Base-by-base conservation (phyloP, 92 coral and sea anemone species). In the Galaxea fascicularis region DNA sequence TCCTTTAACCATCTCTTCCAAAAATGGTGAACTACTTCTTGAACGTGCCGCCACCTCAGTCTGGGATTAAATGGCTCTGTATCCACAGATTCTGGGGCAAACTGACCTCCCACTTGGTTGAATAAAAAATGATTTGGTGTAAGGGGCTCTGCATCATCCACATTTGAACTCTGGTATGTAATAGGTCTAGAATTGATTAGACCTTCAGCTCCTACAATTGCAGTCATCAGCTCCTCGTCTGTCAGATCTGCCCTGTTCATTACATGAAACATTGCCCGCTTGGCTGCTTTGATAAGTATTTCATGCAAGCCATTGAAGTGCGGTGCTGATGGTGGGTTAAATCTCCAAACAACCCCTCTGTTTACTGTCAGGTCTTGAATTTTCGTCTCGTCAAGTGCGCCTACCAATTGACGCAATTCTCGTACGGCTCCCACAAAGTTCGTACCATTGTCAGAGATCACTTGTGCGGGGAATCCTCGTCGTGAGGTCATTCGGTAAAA, bases 271-370 rank as follows among this genome's bases (percentile, higher is more conserved):
- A 27, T 82, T 11, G 65, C 87, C 15, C 5, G 54, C 54, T 49
- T 49, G 54, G 54, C 54, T 49, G 18, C 67, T 51, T 75, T 83
- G 89, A 58, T 88, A 88, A 22, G 92, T 88, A 21, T 49, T 49
- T 49, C 54, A 49, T 49, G 54, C 54, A 49, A 10, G 54, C 54
- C 54, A 49, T 49, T 49, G 54, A 49, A 49, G 15, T 49, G 54
- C 54, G 3, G 54, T 49, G 54, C 10, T 49, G 54, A 49, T 49
- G 54, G 54, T 10, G 54, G 54, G 0, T 49, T 49, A 49, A 49
- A 49, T 49, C 15, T 49, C 15, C 54, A 49, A 49, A 49, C 54
- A 10, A 49, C 54, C 10, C 15, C 54, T 49, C 54, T 49, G 5
- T 49, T 49, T 16, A 49, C 54, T 49, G 54, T 49, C 54, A 49